Base-by-base conservation (phyloP, 2,888 invertebrate genomes). In the Cheilosia variabilis region DNA sequence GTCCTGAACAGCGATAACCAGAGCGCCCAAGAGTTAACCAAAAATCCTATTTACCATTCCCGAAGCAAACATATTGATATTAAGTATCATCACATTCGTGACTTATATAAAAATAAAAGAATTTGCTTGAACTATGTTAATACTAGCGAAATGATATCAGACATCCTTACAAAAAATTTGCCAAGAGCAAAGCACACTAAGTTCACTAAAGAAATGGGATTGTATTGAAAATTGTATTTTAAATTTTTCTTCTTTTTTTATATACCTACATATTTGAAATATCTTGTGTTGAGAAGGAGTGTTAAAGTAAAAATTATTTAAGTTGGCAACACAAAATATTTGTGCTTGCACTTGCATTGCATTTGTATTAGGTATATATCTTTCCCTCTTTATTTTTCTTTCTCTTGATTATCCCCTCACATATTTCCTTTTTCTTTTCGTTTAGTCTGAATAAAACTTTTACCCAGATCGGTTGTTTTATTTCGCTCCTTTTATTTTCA, bases 41-140 rank as follows among this genome's bases (percentile, higher is more conserved):
- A 31, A 31, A 31, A 31, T 1, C 7, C 6, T 7, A 1, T 31
- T 6, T 31, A 62, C 19, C 81, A 81, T 53, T 19, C 66, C 2
- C 37, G 80, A 15, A 63, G 45, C 24, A 76, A 76, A 34, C 75
- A 81, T 27, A 81, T 75, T 4, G 75, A 76, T 52, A 81, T 76
- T 17, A 60, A 45, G 41, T 62, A 47, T 55, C 65, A 65, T 34
- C 58, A 71, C 27, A 47, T 80, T 43, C 55, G 72, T 41, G 75
- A 72, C 2, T 52, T 72, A 22, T 55, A 62, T 41, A 60, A 50
- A 37, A 69, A 47, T 7, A 57, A 45, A 22, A 22, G 22, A 57
- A 69, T 69, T 10, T 13, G 6, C 22, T 52, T 71, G 22, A 79
- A 72, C 27, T 79, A 79, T 43, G 47, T 75, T 47, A 10, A 7